Conservation (phyloP, 2,888 invertebrate species). For the Vanessa cardui region DNA sequence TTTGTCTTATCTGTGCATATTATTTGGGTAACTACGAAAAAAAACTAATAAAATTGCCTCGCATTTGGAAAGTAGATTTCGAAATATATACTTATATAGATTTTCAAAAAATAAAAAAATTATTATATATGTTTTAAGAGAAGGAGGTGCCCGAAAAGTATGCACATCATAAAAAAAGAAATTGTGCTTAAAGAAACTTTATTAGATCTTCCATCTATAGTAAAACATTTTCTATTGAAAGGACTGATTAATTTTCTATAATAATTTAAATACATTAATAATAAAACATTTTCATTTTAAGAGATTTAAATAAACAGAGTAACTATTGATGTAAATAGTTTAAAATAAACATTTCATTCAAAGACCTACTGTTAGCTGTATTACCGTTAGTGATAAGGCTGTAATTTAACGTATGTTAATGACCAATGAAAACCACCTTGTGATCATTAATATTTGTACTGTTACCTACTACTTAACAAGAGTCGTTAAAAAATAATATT, state of each 20-base stretch:
- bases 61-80: slow-evolving; percentile 83
- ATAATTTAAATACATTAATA: slow-evolving; percentile 17
- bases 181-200: background rate
- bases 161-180: slow-evolving; percentile 48
- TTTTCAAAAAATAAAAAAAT: slow-evolving; percentile 75
- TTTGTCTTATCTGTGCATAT: slow-evolving; percentile 56
- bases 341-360: slow-evolving; percentile 62
- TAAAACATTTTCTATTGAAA: slow-evolving; percentile 20
- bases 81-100: slow-evolving; percentile 75
- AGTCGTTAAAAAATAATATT: slow-evolving; percentile 83
- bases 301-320: slow-evolving; percentile 21
- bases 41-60: slow-evolving; percentile 81
- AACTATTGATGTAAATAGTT: slow-evolving; percentile 61
- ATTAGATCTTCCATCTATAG: slow-evolving; percentile 15
- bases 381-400: slow-evolving; percentile 75
- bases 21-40: slow-evolving; percentile 59
- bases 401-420: slow-evolving; percentile 83
- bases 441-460: slow-evolving; percentile 85
- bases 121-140: slow-evolving; percentile 71
- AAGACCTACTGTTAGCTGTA: slow-evolving; percentile 80
- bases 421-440: slow-evolving; percentile 85
- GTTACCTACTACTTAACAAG: slow-evolving; percentile 84
- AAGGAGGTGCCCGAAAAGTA: slow-evolving; percentile 62
- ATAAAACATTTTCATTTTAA: slow-evolving; percentile 8
- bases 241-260: slow-evolving; percentile 20